Conservation (phyloP, 2,888 invertebrate genomes). For the Acanthoscelides obtectus region DNA sequence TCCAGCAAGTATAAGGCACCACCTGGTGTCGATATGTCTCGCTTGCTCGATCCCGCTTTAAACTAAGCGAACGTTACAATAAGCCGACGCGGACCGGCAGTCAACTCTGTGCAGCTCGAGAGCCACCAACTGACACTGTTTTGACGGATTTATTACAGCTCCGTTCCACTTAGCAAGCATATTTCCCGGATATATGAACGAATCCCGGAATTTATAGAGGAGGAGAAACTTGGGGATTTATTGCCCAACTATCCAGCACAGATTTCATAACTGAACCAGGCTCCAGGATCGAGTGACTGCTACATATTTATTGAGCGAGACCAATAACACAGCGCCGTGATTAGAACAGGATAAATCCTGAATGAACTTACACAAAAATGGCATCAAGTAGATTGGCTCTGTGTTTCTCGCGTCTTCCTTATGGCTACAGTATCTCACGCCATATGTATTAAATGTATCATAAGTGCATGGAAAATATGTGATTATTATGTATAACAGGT, state of each 20-base stretch:
- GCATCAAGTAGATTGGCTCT: too few relatives aligned
- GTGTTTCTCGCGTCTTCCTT: too few relatives aligned
- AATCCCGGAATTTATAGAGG: slow-evolving; percentile 13
- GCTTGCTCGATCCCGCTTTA: too few relatives aligned
- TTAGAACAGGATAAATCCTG: not conserved
- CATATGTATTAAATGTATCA: too few relatives aligned
- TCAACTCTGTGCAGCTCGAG: not conserved
- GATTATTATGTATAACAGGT: too few relatives aligned
- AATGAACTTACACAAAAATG: too few relatives aligned
- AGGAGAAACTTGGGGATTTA: slow-evolving; percentile 11
- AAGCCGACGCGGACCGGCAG: not conserved
- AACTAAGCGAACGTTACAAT: not conserved
- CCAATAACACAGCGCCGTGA: not conserved
- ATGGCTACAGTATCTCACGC: too few relatives aligned
- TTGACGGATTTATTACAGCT: slow-evolving; percentile 14
- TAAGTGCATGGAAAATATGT: too few relatives aligned
- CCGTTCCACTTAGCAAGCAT: slow-evolving; percentile 11
- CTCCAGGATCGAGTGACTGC: not conserved
- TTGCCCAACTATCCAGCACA: not conserved
- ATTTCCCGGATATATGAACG: slow-evolving; percentile 12
- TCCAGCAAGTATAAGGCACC: too few relatives aligned
- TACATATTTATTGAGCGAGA: not conserved
- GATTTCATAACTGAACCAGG: not conserved
- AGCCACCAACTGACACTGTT: slow-evolving; percentile 7
- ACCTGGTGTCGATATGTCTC: too few relatives aligned